Percentiles rank a stretch among this genome's conserved stretches.
These are phyloP conservation scores for Lepisosteus osseus DNA, from an alignment of 2,113 vertebrate species.

Conservation along the genomic window DNA sequence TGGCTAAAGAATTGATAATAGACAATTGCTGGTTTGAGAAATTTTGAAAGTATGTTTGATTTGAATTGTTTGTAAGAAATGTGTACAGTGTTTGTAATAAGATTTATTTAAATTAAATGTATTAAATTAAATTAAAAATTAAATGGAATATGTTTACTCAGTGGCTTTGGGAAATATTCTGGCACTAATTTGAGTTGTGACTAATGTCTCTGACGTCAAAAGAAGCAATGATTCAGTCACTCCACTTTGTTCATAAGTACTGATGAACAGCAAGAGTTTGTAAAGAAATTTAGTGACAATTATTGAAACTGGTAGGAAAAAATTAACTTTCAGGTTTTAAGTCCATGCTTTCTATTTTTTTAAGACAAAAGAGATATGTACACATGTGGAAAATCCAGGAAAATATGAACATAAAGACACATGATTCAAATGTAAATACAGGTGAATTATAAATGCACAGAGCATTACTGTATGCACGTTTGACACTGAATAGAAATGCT, in stretches of 20 bases:
- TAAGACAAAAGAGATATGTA: too few species aligned
- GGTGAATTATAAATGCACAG: too few species aligned
- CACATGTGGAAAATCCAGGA: too few species aligned
- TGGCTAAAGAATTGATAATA: too few species aligned
- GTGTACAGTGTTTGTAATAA: neutral
- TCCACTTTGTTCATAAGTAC: slow-evolving; percentile 12
- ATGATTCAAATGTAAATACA: too few species aligned
- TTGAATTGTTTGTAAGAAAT: too few species aligned
- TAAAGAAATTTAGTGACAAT: neutral
- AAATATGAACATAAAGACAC: too few species aligned
- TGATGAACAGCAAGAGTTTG: neutral
- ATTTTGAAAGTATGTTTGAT: too few species aligned
- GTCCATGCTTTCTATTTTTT: too few species aligned
- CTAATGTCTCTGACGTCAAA: slow-evolving; percentile 26
- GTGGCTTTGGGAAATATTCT: neutral
- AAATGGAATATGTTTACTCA: neutral
- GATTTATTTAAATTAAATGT: neutral
- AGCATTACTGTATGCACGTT: too few species aligned
- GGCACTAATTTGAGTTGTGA: slow-evolving; percentile 17
- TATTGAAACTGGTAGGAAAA: neutral
- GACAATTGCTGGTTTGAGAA: too few species aligned
- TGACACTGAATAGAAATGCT: too few species aligned
- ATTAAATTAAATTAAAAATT: neutral
- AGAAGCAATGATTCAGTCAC: slow-evolving; percentile 32
- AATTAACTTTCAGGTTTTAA: neutral